Conservation (phyloP, 2,888 invertebrate species). For the Abscondita cerata region DNA sequence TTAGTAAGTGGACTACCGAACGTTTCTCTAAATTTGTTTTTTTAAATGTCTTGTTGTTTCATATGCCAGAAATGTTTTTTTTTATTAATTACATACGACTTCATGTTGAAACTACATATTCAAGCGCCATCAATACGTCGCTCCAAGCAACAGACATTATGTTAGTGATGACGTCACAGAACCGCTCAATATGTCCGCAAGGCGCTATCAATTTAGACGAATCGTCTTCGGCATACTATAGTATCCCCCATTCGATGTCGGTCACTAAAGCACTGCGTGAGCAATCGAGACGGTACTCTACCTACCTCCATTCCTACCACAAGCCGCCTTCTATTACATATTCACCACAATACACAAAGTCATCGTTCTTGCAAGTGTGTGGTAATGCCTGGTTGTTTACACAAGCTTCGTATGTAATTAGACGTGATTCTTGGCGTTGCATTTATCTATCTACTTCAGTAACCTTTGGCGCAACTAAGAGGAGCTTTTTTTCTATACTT, state of each 20-base stretch:
- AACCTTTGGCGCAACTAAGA: too few species aligned
- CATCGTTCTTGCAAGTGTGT: background rate
- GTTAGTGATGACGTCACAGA: conserved; percentile 30
- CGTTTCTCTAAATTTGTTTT: too few species aligned
- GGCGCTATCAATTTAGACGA: conserved; percentile 37
- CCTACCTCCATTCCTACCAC: conserved; percentile 13
- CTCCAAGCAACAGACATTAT: conserved; percentile 23
- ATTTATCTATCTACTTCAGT: too few species aligned
- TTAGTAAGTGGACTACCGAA: too few species aligned
- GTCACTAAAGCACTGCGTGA: conserved; percentile 29
- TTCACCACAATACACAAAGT: background rate
- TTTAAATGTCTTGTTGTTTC: too few species aligned
- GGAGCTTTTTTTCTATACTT: too few species aligned
- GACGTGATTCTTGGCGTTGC: background rate
- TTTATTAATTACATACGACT: too few species aligned
- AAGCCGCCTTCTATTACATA: conserved; percentile 21
- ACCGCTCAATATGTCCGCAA: conserved; percentile 39
- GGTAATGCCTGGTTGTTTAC: background rate
- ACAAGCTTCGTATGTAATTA: background rate
- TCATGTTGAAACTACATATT: conserved; percentile 3
- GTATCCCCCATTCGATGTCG: background rate
- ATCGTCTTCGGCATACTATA: background rate
- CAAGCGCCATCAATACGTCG: conserved; percentile 33
- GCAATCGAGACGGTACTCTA: conserved; percentile 16
- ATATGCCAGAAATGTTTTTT: too few species aligned